phyloP scores from a whole-genome alignment of 1,140 invertebrate species.

The Aleiodes sp. region DNA sequence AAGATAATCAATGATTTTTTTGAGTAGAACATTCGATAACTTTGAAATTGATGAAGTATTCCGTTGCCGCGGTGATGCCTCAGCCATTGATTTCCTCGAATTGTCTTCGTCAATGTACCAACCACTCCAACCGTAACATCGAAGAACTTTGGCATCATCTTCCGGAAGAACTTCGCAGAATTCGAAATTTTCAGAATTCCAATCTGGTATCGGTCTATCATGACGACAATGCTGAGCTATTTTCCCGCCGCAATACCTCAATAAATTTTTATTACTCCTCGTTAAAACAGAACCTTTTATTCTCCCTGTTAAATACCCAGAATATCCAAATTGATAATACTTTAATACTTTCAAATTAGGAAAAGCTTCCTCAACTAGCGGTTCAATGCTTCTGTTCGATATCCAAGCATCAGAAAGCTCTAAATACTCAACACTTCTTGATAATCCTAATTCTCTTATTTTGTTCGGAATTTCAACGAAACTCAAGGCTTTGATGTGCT shows the following conservation, averaged over 20 bases:
- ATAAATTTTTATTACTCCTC: no score
- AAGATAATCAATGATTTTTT: neutral
- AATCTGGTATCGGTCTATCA: no score
- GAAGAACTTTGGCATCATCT: neutral
- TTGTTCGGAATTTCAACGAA: neutral
- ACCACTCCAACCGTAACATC: neutral
- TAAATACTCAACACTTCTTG: neutral
- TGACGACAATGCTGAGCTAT: no score
- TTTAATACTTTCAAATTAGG: neutral
- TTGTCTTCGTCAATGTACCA: neutral
- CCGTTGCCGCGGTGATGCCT: no score
- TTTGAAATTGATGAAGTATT: neutral
- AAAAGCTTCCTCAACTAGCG: neutral
- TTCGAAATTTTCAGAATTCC: neutral
- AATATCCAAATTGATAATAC: no score
- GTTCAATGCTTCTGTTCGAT: neutral
- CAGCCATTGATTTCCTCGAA: neutral
- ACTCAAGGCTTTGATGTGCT: neutral
- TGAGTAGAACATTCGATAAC: neutral
- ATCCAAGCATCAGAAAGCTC: neutral
- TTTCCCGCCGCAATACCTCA: no score
- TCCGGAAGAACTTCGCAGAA: neutral
- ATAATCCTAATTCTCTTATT: neutral
- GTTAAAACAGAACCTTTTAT: no score
- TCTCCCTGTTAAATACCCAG: no score